Evolutionary conservation across 2,113 vertebrate genomes (phyloP), one percentile per base, ranked within the genome.

Genomic region (Ptychochromis oligacanthus): DNA sequence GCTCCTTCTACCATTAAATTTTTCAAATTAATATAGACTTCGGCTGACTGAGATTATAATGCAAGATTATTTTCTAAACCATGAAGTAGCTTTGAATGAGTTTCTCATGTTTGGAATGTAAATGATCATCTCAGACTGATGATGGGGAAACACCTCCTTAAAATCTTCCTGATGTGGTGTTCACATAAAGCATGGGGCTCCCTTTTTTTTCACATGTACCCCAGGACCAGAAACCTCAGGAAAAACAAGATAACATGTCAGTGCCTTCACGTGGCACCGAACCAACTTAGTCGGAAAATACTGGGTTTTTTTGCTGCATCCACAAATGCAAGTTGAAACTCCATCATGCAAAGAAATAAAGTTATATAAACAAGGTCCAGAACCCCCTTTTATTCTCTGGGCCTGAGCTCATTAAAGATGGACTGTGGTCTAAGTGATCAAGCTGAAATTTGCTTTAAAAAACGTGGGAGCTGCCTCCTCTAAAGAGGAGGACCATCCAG

Each of bases 1-100:
- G 14, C 26, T 62, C 18, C 54, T 43, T 80, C 72, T 46, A 43
- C 52, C 26, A 55, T 79, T 79, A 81, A 87, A 81, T 3, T 38
- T 70, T 70, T 54, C 46, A 72, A 72, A 54, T 72, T 54, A 24
- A 52, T 26, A 10, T 26, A 56, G 80, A 76, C 3, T 1, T 40
- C 1, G 0, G 2, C 22, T 24, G 70, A 28, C 2, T 75, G 74
- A 61, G 20, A 67, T 22, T 52, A 17, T 79, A 59, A 80, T 13
- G 20, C 1, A 6, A 34, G 36, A 38, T 72, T 1, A 31, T 55
- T 77, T 80, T 13, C 60, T 11, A 75, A 82, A 72, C 17, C 14
- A 18, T 14, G 17, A 36, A 43, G 72, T 2, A 36, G 55, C 15
- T 12, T 64, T 80, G 15, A 40, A 24, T 36, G 58, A 7, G 7